Evolutionary conservation across 2,797 vertebrate species (phyloP).

Genomic region (Protosalanx chinensis): DNA sequence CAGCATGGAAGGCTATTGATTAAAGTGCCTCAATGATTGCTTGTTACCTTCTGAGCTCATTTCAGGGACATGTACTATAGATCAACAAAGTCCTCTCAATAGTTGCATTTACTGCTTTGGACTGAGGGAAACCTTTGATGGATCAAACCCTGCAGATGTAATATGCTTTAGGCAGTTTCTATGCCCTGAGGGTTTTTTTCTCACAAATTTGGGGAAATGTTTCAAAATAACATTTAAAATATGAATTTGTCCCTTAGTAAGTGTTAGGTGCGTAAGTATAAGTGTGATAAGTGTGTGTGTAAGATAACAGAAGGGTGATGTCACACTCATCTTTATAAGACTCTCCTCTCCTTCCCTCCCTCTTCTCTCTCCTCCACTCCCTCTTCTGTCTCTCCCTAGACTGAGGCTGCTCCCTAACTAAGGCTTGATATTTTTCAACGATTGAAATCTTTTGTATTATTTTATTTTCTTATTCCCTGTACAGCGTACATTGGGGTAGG

Average conservation of each 20-base stretch:
- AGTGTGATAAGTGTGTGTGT: background rate
- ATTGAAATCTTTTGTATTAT: constrained; percentile 1
- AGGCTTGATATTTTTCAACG: constrained; percentile 26
- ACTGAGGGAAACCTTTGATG: constrained; percentile 32
- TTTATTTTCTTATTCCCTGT: constrained; percentile 7
- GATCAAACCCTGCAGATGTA: constrained; percentile 30
- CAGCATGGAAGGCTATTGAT: constrained; percentile 57
- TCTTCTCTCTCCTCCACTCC: background rate
- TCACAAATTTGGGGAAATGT: too few relatives aligned
- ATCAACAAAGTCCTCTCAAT: constrained; percentile 40
- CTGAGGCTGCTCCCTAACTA: constrained; percentile 10
- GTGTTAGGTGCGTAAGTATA: background rate
- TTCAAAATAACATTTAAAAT: background rate
- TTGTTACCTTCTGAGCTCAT: constrained; percentile 56
- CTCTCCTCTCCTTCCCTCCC: constrained; percentile 34
- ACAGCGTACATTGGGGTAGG: constrained; percentile 28
- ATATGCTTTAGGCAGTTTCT: background rate
- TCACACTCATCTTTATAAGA: constrained; percentile 40
- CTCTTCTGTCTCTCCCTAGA: constrained; percentile 5
- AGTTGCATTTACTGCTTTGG: constrained; percentile 35
- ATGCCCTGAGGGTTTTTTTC: background rate
- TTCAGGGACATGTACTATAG: constrained; percentile 47
- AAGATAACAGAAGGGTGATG: constrained; percentile 33
- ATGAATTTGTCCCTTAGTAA: background rate
- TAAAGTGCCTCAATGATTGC: constrained; percentile 59